Base-by-base conservation (phyloP, 1,140 invertebrate species). In the Ceratosolen fusciceps region DNA sequence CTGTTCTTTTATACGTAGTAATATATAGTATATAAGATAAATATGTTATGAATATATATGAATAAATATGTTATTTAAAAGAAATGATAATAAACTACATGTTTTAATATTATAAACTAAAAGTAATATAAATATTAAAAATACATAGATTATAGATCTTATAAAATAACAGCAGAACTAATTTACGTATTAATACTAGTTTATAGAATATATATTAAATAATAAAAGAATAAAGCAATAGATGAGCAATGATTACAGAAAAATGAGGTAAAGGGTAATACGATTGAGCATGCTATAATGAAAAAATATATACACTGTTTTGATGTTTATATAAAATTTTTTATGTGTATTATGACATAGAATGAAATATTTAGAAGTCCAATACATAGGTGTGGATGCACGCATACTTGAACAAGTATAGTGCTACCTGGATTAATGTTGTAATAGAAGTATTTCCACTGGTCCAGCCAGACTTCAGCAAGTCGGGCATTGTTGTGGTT, bases 401-500 rank as follows among this genome's bases (percentile, higher is more conserved):
- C 52, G 21, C 67, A 76, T 16, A 31, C 2, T 52, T 26, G 37
- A 14, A 34, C 14, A 34, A 31, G 29, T 16, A 54, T 56, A 47
- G 70, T 80, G 88, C 89, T 90, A 96, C 95, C 95, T 96, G 97
- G 97, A 93, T 98, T 98, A 92, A 98, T 97, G 92, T 96, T 96
- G 94, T 97, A 98, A 94, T 98, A 99, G 94, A 98, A 98, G 90
- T 97, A 94, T 93, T 97, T 97, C 96, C 97, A 99, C 87, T 98
- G 96, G 92, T 99, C 98, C 91, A 99, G 94, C 98, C 98, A 99
- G 84, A 99, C 98, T 91, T 98, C 96, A 81, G 97, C 97, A 85
- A 98, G 93, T 84, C 98, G 93, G 83, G 96, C 97, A 93, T 98
- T 98, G 93, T 99, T 99, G 92, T 98, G 97, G 93, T 99, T 98